A percentile compares a stretch with the other conserved stretches of the same genome.
Evolutionary conservation across 2,797 vertebrate species (phyloP).

Genomic region (Siniperca undulata): DNA sequence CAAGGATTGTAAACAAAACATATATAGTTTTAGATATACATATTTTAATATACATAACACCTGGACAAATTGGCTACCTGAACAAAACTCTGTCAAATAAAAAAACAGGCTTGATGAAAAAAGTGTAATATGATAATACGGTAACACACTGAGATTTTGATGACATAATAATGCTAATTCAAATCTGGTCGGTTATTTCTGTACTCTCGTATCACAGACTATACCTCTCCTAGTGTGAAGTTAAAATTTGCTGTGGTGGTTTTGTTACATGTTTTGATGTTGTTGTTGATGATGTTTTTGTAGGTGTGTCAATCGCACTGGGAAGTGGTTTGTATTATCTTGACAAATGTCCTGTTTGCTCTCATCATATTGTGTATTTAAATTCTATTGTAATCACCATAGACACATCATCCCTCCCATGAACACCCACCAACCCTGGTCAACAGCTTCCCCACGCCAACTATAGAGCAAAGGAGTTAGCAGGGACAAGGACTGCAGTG

Average conservation of each 20-base stretch:
- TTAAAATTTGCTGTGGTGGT: background rate
- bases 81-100: background rate
- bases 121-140: background rate
- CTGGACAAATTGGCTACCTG: background rate
- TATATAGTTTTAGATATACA: background rate
- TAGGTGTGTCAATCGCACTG: background rate
- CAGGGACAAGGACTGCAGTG: background rate
- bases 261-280: background rate
- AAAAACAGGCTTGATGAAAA: background rate
- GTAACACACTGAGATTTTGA: no score
- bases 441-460: background rate
- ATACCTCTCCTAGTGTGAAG: background rate
- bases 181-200: background rate
- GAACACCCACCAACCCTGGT: background rate
- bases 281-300: no score
- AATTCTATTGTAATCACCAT: background rate
- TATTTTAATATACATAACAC: background rate
- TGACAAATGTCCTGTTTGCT: constrained; percentile 11
- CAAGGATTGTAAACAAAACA: background rate
- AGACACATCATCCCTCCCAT: background rate
- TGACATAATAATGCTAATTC: no score
- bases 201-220: no score
- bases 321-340: constrained; percentile 5
- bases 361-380: background rate
- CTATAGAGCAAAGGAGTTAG: background rate